phyloP scores from a whole-genome alignment of 1,140 invertebrate species.

The Drosophila nigromelanica region DNA sequence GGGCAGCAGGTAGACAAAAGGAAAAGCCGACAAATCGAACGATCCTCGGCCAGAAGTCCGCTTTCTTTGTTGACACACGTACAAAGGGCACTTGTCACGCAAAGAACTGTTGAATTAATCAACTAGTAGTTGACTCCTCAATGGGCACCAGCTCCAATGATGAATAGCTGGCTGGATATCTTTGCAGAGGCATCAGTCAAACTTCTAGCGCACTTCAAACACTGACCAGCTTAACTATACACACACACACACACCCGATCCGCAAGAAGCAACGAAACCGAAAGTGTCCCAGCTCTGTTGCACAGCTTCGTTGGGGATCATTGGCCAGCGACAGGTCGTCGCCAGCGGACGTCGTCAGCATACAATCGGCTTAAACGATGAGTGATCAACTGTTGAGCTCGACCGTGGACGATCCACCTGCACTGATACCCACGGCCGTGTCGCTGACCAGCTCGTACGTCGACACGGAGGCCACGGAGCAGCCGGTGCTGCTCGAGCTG shows the following conservation, averaged over 20 bases:
- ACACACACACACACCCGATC: neutral
- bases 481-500: slow-evolving; percentile 71
- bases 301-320: slow-evolving; percentile 14
- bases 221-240: slow-evolving; percentile 15
- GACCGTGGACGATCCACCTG: slow-evolving; percentile 51
- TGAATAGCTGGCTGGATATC: no score
- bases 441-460: slow-evolving; percentile 56
- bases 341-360: slow-evolving; percentile 35
- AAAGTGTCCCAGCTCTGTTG: slow-evolving; percentile 18
- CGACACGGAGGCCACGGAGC: slow-evolving; percentile 58
- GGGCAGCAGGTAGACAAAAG: slow-evolving; percentile 51
- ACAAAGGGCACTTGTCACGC: slow-evolving; percentile 52
- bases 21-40: slow-evolving; percentile 48
- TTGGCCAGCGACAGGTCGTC: slow-evolving; percentile 36
- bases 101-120: slow-evolving; percentile 16
- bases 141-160: slow-evolving; percentile 26
- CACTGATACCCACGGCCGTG: slow-evolving; percentile 56
- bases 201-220: slow-evolving; percentile 14
- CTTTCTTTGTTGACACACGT: slow-evolving; percentile 68
- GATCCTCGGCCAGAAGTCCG: slow-evolving; percentile 39
- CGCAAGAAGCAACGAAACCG: neutral
- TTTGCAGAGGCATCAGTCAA: no score
- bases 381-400: slow-evolving; percentile 72
- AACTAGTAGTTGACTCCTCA: slow-evolving; percentile 25
- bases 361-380: slow-evolving; percentile 69